Evolutionary conservation across 2,113 vertebrate species (phyloP).

Genomic region (Podarcis raffonei): DNA sequence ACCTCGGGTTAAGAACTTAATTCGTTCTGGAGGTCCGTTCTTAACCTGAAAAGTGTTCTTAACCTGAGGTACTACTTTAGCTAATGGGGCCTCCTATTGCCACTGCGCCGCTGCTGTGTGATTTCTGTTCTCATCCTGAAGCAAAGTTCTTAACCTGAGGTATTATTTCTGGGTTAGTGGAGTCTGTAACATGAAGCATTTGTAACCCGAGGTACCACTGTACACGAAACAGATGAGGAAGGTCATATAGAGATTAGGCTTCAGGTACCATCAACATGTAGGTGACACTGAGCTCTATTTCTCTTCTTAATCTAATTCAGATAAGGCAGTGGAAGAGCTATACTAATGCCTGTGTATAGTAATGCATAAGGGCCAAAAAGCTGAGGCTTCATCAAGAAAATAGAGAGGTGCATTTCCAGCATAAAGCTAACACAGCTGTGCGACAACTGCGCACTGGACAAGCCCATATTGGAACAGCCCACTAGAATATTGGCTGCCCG

Average conservation of each 20-base stretch:
- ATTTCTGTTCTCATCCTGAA: no score
- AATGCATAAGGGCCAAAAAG: not conserved
- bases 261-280: not conserved
- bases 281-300: not conserved
- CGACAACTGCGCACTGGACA: not conserved
- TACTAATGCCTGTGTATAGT: not conserved
- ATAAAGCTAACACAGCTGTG: not conserved
- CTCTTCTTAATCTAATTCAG: not conserved
- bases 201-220: no score
- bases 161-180: no score
- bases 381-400: not conserved
- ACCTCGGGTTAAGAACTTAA: no score
- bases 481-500: not conserved
- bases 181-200: no score
- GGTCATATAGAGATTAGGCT: no score
- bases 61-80: no score
- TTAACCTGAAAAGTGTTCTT: no score
- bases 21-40: no score
- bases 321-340: not conserved
- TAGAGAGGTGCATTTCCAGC: not conserved
- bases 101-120: no score
- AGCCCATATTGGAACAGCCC: not conserved
- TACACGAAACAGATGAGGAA: not conserved
- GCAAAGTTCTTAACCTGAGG: no score
- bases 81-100: no score